Conservation (phyloP, 2,888 invertebrate species). For the Drosophila peninsularis region DNA sequence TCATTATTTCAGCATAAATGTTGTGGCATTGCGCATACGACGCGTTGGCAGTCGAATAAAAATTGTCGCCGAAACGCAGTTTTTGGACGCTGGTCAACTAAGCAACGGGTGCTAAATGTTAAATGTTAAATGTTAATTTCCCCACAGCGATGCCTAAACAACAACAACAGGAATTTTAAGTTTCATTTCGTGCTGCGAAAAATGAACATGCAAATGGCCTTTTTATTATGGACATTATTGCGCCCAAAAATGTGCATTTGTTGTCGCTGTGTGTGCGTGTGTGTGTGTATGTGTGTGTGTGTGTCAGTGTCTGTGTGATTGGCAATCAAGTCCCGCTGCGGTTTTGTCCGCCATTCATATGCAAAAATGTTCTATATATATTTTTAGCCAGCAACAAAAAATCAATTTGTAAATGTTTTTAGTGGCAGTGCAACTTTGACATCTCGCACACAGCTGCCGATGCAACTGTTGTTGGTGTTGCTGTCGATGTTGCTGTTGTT, state of each 20-base stretch:
- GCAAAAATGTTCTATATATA: conserved; percentile 31
- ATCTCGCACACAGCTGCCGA: conserved; percentile 60
- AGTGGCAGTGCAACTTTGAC: conserved; percentile 66
- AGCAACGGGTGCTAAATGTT: conserved; percentile 60
- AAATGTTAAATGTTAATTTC: conserved; percentile 66
- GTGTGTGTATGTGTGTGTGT: conserved; percentile 18
- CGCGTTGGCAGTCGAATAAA: conserved; percentile 24
- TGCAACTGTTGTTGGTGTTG: conserved; percentile 22
- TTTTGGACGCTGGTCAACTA: conserved; percentile 41
- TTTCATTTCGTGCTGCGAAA: conserved; percentile 46
- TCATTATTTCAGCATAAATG: conserved; percentile 46
- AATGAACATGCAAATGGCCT: conserved; percentile 73
- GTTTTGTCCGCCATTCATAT: conserved; percentile 61
- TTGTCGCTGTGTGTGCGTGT: conserved; percentile 45
- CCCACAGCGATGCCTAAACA: conserved; percentile 41
- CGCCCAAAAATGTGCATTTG: conserved; percentile 59
- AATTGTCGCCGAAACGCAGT: conserved; percentile 53
- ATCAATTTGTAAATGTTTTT: conserved; percentile 79
- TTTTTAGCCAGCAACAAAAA: conserved; percentile 57
- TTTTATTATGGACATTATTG: conserved; percentile 78
- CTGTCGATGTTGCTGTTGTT: conserved; percentile 21
- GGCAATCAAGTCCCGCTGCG: conserved; percentile 66
- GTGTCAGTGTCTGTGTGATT: conserved; percentile 26
- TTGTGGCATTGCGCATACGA: conserved; percentile 51
- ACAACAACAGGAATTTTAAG: conserved; percentile 40